phyloP scores from a whole-genome alignment of 1,140 invertebrate genomes.

The Conus ventricosus region DNA sequence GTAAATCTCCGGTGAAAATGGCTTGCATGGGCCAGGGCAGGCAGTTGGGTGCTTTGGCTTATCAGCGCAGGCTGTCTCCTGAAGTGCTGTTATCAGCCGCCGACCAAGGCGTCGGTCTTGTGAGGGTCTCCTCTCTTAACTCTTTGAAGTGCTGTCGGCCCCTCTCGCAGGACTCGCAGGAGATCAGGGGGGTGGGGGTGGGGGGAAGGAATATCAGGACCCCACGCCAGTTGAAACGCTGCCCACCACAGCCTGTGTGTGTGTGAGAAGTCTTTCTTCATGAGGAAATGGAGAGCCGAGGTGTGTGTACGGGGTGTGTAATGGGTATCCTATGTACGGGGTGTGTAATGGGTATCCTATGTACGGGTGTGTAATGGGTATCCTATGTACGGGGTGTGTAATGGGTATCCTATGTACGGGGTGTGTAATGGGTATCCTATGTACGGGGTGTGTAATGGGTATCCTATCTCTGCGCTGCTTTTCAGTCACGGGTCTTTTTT shows the following conservation, averaged over 20 bases:
- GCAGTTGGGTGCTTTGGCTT: neutral
- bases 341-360: neutral
- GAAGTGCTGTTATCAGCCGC: neutral
- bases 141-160: neutral
- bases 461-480: neutral
- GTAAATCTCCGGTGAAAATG: neutral
- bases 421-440: neutral
- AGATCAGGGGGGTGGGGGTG: neutral
- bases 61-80: neutral
- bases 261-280: neutral
- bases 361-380: neutral
- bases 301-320: neutral
- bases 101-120: neutral
- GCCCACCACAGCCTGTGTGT: neutral
- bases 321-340: neutral
- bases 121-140: neutral
- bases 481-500: neutral
- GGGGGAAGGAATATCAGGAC: neutral
- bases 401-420: neutral
- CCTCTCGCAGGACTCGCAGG: neutral
- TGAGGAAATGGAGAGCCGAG: neutral
- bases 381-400: neutral
- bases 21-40: neutral
- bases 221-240: neutral
- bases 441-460: neutral